Conservation (phyloP, 2,113 vertebrate species). For the Fregetta grallaria region DNA sequence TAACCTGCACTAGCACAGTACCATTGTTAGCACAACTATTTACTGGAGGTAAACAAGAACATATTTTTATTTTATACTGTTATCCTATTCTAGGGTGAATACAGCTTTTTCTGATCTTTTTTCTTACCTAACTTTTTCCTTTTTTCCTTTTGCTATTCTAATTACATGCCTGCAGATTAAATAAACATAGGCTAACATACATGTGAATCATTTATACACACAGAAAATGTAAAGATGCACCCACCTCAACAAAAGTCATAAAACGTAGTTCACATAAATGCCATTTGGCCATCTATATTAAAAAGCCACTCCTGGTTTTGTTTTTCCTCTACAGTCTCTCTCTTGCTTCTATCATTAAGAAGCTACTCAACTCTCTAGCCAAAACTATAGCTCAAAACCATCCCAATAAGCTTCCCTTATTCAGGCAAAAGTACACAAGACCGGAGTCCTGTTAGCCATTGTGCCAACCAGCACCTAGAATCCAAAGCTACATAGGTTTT, state of each 20-base stretch:
- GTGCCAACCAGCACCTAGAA: not conserved
- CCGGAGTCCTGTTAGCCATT: fast-evolving
- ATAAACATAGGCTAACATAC: not conserved
- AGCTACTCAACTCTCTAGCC: not conserved
- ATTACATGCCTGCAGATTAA: not conserved
- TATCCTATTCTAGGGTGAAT: not conserved
- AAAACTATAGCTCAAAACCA: not conserved
- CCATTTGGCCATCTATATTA: not conserved
- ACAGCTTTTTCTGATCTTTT: not conserved
- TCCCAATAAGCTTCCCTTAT: not conserved
- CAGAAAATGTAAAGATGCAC: not conserved
- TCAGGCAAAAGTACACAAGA: not conserved
- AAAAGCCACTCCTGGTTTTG: not conserved
- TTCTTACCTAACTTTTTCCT: not conserved
- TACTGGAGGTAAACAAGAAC: not conserved
- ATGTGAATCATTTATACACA: not conserved
- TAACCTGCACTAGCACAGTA: not conserved
- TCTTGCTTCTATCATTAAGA: not conserved
- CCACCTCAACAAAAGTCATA: not conserved
- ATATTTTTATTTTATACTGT: not conserved
- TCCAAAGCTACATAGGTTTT: not conserved
- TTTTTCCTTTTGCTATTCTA: not conserved
- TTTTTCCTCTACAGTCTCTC: not conserved
- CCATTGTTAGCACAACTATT: not conserved
- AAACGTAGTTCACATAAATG: not conserved